Evolutionary conservation across 2,888 invertebrate species (phyloP).

Genomic region (Leptopilina syphax): DNA sequence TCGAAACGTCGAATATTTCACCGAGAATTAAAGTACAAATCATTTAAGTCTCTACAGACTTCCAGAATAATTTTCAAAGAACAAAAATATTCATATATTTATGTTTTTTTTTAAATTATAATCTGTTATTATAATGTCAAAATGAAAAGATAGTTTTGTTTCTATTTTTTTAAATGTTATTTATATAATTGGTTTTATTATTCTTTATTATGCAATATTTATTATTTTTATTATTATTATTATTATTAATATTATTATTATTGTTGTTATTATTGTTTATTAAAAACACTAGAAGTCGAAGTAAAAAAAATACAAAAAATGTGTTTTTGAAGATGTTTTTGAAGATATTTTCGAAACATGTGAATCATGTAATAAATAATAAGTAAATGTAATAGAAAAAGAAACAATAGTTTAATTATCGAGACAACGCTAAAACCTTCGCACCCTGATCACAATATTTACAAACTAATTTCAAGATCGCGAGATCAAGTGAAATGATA

Average conservation of each 20-base stretch:
- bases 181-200: too few relatives aligned
- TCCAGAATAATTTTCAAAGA: background rate
- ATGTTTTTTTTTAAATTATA: too few relatives aligned
- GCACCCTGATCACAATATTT: constrained; percentile 2
- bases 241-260: too few relatives aligned
- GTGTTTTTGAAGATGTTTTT: background rate
- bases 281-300: too few relatives aligned
- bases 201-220: too few relatives aligned
- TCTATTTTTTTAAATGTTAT: too few relatives aligned
- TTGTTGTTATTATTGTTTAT: background rate
- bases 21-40: background rate
- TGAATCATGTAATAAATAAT: background rate
- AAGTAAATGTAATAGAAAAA: too few relatives aligned
- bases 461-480: constrained; percentile 27
- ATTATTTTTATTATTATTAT: too few relatives aligned
- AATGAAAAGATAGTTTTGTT: too few relatives aligned
- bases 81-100: background rate
- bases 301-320: background rate
- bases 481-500: constrained; percentile 29
- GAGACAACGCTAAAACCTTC: constrained; percentile 1
- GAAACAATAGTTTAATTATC: constrained; percentile 5
- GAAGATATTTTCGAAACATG: background rate
- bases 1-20: background rate
- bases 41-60: background rate
- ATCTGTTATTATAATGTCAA: too few relatives aligned